These are phyloP conservation scores for Formicarius rufipectus DNA, from an alignment of 2,113 vertebrate species.

Conservation along the genomic window DNA sequence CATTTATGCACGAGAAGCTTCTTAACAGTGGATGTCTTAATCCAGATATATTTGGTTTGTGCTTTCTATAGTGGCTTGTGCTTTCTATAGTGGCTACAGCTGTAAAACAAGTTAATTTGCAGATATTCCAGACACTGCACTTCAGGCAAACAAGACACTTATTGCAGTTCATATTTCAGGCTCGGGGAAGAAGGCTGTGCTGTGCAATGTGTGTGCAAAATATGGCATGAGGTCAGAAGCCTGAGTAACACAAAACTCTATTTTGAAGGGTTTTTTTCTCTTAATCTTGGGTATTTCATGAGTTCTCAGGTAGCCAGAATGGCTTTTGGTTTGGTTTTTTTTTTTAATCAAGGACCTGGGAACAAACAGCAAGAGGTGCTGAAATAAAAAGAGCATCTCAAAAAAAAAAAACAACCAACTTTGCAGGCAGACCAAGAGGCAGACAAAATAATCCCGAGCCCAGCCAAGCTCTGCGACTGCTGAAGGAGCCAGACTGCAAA, in stretches of 20 bases:
- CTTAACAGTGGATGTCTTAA: background rate
- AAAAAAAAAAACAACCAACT: background rate
- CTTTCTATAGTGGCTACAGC: background rate
- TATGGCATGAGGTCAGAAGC: too few relatives aligned
- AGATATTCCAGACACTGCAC: background rate
- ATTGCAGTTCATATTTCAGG: background rate
- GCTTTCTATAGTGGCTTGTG: background rate
- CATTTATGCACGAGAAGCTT: background rate
- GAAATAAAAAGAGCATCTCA: background rate
- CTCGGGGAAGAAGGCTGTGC: background rate
- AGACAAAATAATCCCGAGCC: background rate
- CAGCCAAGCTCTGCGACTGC: background rate
- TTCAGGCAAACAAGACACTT: background rate
- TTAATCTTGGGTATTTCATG: too few relatives aligned
- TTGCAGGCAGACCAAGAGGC: background rate
- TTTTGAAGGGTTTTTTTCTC: too few relatives aligned
- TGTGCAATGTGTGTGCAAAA: too few relatives aligned
- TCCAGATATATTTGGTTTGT: background rate
- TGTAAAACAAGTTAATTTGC: background rate
- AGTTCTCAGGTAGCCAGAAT: too few relatives aligned
- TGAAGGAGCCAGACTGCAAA: slow-evolving; percentile 33
- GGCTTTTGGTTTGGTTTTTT: too few relatives aligned
- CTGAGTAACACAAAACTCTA: too few relatives aligned
- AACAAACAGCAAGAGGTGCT: background rate
- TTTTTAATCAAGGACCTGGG: background rate